Conservation (phyloP, 2,113 vertebrate genomes). For the Poeciliopsis turrubarensis region DNA sequence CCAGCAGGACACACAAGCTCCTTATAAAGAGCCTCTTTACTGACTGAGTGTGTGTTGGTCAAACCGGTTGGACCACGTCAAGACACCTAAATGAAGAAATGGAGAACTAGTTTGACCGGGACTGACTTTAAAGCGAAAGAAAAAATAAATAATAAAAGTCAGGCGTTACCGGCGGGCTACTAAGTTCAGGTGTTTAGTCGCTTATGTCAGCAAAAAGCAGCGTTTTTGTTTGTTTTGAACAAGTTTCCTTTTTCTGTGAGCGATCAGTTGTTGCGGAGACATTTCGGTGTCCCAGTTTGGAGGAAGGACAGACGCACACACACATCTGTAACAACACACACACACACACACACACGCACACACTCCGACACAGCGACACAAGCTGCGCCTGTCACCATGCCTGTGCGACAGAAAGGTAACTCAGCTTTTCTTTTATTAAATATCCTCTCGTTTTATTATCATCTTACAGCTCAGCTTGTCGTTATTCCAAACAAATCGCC, state of each 20-base stretch:
- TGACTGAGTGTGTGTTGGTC: conserved; percentile 5
- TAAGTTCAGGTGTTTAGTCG: conserved; percentile 38
- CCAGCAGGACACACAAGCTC: conserved; percentile 29
- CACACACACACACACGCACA: conserved; percentile 23
- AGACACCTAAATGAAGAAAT: conserved; percentile 53
- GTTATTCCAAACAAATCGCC: background rate
- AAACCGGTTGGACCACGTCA: conserved; percentile 65
- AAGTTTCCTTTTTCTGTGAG: conserved; percentile 1
- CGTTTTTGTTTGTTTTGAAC: background rate
- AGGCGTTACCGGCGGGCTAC: conserved; percentile 13
- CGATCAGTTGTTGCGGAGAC: background rate
- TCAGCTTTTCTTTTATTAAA: background rate
- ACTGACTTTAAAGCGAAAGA: conserved; percentile 16
- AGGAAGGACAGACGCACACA: conserved; percentile 54
- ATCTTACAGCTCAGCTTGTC: background rate
- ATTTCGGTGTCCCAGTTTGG: conserved; percentile 40
- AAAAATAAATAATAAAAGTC: background rate
- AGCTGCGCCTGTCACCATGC: conserved; percentile 53
- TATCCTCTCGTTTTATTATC: background rate
- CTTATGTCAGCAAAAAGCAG: background rate
- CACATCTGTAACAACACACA: conserved; percentile 59
- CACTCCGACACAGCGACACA: conserved; percentile 14
- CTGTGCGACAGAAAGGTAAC: conserved; percentile 74
- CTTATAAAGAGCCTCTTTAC: conserved; percentile 36
- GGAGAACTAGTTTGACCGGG: conserved; percentile 30